These are phyloP conservation scores for Scaptomyza tumidula DNA, from an alignment of 2,888 invertebrate species.

Conservation along the genomic window DNA sequence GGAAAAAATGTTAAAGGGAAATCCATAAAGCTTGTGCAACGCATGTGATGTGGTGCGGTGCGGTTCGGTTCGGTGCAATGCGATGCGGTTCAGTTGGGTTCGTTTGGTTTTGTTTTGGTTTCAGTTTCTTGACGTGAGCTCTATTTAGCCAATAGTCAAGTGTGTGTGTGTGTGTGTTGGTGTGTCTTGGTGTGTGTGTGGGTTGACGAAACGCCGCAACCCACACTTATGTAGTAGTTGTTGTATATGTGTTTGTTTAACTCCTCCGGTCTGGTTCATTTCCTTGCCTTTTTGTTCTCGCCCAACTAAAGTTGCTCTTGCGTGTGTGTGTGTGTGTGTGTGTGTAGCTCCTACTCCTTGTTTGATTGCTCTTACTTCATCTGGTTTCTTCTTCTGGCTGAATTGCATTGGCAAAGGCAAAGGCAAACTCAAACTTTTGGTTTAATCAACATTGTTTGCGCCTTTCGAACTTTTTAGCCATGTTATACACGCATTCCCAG, in stretches of 20 bases:
- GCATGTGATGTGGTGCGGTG: conserved; percentile 27
- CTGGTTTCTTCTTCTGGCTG: conserved; percentile 2
- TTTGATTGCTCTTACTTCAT: not conserved
- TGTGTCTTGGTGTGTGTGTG: not conserved
- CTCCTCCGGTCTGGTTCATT: not conserved
- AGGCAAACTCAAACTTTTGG: conserved; percentile 57
- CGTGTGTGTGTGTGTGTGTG: too few species aligned
- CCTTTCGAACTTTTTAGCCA: conserved; percentile 13
- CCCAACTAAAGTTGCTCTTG: not conserved
- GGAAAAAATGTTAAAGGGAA: not conserved
- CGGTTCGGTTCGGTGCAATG: conserved; percentile 23
- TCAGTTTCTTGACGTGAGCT: conserved; percentile 34
- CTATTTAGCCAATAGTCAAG: conserved; percentile 28
- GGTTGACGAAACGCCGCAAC: too few species aligned
- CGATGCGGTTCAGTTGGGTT: conserved; percentile 29
- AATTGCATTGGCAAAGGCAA: conserved; percentile 23
- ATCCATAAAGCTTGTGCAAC: conserved; percentile 21
- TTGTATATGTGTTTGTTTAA: conserved; percentile 4
- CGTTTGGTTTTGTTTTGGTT: conserved; percentile 26
- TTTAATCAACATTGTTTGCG: conserved; percentile 54
- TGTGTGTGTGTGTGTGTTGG: conserved; percentile 2
- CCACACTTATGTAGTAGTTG: not conserved
- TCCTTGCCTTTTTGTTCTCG: conserved; percentile 8
- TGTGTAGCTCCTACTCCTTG: not conserved
- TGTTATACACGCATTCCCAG: not conserved